phyloP scores from a whole-genome alignment of 1,140 invertebrate species.

The Protaetia brevitarsis region DNA sequence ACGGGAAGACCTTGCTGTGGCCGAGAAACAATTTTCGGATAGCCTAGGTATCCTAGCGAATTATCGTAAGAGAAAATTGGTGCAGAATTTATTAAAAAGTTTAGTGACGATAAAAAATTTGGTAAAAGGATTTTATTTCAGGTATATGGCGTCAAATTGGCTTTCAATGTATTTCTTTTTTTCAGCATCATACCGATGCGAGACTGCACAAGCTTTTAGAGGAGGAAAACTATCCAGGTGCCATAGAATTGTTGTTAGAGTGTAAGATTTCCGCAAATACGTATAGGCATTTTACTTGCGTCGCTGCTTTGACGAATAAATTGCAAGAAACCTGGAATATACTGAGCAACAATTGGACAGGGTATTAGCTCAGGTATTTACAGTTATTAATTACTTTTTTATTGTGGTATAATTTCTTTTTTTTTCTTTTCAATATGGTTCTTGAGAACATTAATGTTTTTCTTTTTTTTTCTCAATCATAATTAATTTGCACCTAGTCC shows the following conservation, averaged over 20 bases:
- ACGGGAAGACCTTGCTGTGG: slow-evolving; percentile 67
- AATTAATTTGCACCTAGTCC: no score
- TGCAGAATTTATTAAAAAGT: slow-evolving; percentile 72
- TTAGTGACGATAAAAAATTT: slow-evolving; percentile 80
- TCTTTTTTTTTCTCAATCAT: no score
- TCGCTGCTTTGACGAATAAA: slow-evolving; percentile 80
- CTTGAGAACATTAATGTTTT: no score
- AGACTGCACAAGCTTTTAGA: slow-evolving; percentile 75
- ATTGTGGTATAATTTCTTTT: no score
- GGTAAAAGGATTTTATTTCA: slow-evolving; percentile 51
- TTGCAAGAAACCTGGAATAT: slow-evolving; percentile 89
- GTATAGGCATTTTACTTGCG: slow-evolving; percentile 81
- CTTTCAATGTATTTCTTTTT: slow-evolving; percentile 31
- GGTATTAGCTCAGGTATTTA: slow-evolving; percentile 72
- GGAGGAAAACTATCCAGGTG: slow-evolving; percentile 84
- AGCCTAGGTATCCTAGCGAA: slow-evolving; percentile 85
- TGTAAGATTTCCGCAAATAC: slow-evolving; percentile 80
- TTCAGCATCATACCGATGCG: slow-evolving; percentile 77
- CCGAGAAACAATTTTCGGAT: slow-evolving; percentile 78
- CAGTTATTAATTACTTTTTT: slow-evolving; percentile 6
- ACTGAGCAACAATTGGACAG: slow-evolving; percentile 90
- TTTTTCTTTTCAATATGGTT: no score
- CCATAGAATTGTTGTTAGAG: slow-evolving; percentile 83
- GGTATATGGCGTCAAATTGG: background rate
- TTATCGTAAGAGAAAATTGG: slow-evolving; percentile 79